Evolutionary conservation across 2,113 vertebrate genomes (phyloP), one percentile per base, ranked within the genome.

Genomic region (Phasianus colchicus): DNA sequence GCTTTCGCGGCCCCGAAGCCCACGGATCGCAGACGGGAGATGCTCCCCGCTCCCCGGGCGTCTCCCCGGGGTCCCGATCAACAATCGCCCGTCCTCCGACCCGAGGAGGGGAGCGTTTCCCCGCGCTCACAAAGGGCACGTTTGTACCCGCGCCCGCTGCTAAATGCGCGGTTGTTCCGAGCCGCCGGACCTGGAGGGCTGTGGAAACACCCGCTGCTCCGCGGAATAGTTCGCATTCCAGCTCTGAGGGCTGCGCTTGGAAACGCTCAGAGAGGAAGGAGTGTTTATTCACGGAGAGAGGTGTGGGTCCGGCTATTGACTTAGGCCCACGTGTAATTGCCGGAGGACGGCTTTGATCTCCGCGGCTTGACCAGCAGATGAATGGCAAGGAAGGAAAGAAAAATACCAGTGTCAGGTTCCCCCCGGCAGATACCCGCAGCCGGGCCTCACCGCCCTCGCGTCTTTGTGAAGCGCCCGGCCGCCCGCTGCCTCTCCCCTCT

Each of bases 81-180:
- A 91, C 92, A 95, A 89, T 91, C 17, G 45, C 61, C 72, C 6
- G 81, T 73, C 83, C 83, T 67, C 55, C 15, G 2, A 2, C 13
- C 65, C 29, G 50, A 27, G 22, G 48, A 50, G 48, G 15, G 79
- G 95, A 93, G 93, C 91, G 90, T 96, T 91, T 87, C 89, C 92
- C 96, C 92, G 96, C 89, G 86, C 89, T 94, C 92, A 97, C 90
- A 95, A 96, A 98, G 94, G 96, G 81, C 94, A 94, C 22, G 1
- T 97, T 95, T 98, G 96, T 97, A 90, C 95, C 92, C 76, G 55
- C 36, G 93, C 58, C 95, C 67, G 58, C 95, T 96, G 95, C 96
- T 98, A 97, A 98, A 97, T 95, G 97, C 96, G 96, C 97, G 96
- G 97, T 96, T 98, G 96, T 98, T 97, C 96, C 95, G 67, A 76